Evolutionary conservation across 2,797 vertebrate genomes (phyloP), one percentile per base, ranked within the genome.

Genomic region (Varecia variegata): DNA sequence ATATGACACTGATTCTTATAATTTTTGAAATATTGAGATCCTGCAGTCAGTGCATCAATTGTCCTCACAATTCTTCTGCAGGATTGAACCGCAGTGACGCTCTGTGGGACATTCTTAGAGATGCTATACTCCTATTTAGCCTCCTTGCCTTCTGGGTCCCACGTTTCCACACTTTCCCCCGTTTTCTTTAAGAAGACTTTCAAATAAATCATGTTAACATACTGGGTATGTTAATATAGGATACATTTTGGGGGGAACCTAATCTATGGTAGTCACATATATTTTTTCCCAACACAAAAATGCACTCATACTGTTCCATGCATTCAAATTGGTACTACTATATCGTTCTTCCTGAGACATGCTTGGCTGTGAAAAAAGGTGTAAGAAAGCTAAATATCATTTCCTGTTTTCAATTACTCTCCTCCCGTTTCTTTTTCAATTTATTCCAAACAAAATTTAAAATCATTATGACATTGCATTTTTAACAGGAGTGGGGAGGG

Each of bases 61-160:
- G 12, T 27, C 7, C 3, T 23, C 35, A 35, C 2, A 43, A 17
- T 32, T 76, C 30, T 13, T 56, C 35, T 80, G 9, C 3, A n/a
- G n/a, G 5, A 1, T 1, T 81, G 35, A 60, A 56, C 6, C 47
- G 25, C 4, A 76, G 2, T n/a, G 45, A 35, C 3, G 9, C 3
- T 54, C 20, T 20, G 45, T 14, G 23, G 20, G n/a, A 70, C 0
- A 23, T 27, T 67, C 3, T 5, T 38, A 25, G 21, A 40, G 23
- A 27, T 4, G 35, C 8, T n/a, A 20, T 9, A 17, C 71, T 32
- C 1, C 21, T 32, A 2, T 3, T 73, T 73, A 56, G 4, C 0
- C 10, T 43, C 14, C 4, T 50, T n/a, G 1, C 14, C 9, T 47
- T 47, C 9, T n/a, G 15, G 10, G 5, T 65, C 5, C 4, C 2